phyloP scores from a whole-genome alignment of 1,140 invertebrate genomes.

The Drosophila pseudoananassae region DNA sequence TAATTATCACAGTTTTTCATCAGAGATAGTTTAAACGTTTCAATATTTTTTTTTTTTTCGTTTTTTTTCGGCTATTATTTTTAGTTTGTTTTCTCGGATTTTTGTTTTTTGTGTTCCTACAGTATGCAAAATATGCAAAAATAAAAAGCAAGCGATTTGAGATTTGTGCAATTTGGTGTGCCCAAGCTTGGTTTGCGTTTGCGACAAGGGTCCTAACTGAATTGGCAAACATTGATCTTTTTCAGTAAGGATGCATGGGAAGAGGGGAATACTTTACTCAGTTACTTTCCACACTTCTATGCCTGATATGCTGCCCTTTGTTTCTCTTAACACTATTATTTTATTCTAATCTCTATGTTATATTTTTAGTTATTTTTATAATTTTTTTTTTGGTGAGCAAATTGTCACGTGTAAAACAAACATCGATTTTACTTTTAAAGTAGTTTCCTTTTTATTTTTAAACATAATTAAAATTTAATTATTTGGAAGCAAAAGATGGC shows the following conservation, averaged over 20 bases:
- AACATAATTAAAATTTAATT: conserved; percentile 76
- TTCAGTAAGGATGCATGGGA: conserved; percentile 26
- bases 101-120: conserved; percentile 40
- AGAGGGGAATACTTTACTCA: background rate
- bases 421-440: conserved; percentile 74
- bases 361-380: background rate
- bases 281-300: conserved; percentile 30
- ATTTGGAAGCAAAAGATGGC: conserved; percentile 79
- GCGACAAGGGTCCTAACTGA: conserved; percentile 6
- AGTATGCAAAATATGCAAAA: conserved; percentile 44
- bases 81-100: conserved; percentile 30
- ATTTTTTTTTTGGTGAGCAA: conserved; percentile 44
- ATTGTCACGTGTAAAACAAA: conserved; percentile 62
- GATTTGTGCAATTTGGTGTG: conserved; percentile 36
- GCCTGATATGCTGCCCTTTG: conserved; percentile 38
- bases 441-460: conserved; percentile 58
- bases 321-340: conserved; percentile 7
- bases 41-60: conserved; percentile 32
- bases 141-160: conserved; percentile 47
- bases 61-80: conserved; percentile 19
- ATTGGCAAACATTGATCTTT: conserved; percentile 1
- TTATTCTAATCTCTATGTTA: conserved; percentile 5
- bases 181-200: background rate
- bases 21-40: conserved; percentile 77
- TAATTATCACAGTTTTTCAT: conserved; percentile 84